These are phyloP conservation scores for Beaufortia kweichowensis DNA, from an alignment of 2,113 vertebrate genomes.

Conservation along the genomic window DNA sequence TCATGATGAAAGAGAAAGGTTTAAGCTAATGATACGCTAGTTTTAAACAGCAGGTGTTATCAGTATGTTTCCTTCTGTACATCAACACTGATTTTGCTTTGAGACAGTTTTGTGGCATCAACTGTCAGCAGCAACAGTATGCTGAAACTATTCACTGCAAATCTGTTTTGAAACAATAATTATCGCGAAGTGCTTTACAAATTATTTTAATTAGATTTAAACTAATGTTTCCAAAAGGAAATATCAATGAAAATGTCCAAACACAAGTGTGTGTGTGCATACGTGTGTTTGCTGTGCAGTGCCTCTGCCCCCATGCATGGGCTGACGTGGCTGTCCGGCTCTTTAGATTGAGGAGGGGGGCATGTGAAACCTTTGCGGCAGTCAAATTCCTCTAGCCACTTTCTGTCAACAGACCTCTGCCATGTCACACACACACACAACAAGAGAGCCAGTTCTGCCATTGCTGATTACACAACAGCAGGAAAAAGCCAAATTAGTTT, in stretches of 20 bases:
- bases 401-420: constrained; percentile 44
- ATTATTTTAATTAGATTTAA: not conserved
- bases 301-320: constrained; percentile 28
- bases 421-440: constrained; percentile 17
- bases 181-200: not conserved
- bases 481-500: not conserved
- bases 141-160: too few species aligned
- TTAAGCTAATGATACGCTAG: not conserved
- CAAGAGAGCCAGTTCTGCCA: not conserved
- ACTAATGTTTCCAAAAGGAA: not conserved
- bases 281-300: constrained; percentile 42
- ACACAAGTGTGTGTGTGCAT: constrained; percentile 33
- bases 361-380: constrained; percentile 32
- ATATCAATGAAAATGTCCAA: not conserved
- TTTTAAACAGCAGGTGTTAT: too few species aligned
- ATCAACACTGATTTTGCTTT: too few species aligned
- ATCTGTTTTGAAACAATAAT: not conserved
- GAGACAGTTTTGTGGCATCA: too few species aligned
- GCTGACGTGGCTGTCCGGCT: constrained; percentile 67
- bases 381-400: constrained; percentile 50
- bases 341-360: constrained; percentile 44
- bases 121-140: too few species aligned
- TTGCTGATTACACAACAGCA: not conserved
- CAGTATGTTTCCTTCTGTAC: too few species aligned
- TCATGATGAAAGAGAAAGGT: not conserved